phyloP scores from a whole-genome alignment of 2,113 vertebrate genomes.

The Myotis davidii region DNA sequence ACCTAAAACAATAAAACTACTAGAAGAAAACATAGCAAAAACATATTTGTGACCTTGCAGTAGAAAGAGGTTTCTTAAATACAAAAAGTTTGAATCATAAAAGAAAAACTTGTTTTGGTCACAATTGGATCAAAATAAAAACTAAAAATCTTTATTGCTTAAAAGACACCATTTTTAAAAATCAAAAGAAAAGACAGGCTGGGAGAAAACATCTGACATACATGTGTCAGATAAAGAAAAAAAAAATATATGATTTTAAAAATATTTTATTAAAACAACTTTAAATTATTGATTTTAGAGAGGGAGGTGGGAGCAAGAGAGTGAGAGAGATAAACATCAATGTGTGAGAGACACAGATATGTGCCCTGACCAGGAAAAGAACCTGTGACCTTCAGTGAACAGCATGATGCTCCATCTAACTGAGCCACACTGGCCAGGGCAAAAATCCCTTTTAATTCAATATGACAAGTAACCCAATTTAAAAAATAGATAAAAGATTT shows the following conservation, averaged over 20 bases:
- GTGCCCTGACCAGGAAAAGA: neutral
- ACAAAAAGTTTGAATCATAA: neutral
- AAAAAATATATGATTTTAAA: neutral
- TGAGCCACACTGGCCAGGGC: neutral
- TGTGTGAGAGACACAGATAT: neutral
- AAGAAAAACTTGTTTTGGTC: neutral
- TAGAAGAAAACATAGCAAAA: neutral
- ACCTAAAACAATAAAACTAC: neutral
- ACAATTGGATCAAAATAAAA: slow-evolving; percentile 14
- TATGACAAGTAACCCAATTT: neutral
- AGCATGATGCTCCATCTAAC: neutral
- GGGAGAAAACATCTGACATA: neutral
- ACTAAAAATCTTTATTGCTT: neutral
- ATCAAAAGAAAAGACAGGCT: neutral
- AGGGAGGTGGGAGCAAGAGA: neutral
- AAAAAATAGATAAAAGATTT: neutral
- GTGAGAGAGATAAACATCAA: neutral
- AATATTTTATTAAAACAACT: neutral
- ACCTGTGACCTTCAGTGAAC: neutral
- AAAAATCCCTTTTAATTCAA: neutral
- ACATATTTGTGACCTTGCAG: neutral
- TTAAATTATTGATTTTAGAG: neutral
- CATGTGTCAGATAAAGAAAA: neutral
- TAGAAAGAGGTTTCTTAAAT: neutral
- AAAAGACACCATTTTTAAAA: neutral